Percentiles rank a stretch among this genome's conserved stretches.
Evolutionary conservation across 2,113 vertebrate genomes (phyloP).

Genomic region (Oriolus oriolus): DNA sequence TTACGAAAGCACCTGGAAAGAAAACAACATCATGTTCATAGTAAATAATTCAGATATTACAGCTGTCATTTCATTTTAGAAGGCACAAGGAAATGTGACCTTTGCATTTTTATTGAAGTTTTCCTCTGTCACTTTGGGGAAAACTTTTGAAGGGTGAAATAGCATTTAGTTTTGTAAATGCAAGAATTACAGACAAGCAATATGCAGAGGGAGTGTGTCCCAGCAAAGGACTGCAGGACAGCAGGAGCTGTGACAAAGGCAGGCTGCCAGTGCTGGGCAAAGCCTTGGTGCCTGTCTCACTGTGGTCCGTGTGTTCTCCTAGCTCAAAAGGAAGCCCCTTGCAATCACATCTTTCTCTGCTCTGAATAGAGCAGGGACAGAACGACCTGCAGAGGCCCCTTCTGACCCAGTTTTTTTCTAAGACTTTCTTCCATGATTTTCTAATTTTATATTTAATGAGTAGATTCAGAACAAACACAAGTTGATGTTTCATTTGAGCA

Average conservation of each 20-base stretch:
- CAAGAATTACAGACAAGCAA: neutral
- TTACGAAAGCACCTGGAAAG: neutral
- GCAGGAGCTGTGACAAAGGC: neutral
- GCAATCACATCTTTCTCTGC: neutral
- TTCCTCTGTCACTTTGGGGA: neutral
- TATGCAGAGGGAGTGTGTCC: neutral
- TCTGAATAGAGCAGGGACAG: neutral
- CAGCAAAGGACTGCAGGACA: neutral
- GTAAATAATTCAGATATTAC: neutral
- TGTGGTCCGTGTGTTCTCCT: accelerated
- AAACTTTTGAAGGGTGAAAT: neutral
- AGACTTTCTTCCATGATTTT: neutral
- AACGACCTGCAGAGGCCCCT: neutral
- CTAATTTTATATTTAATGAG: neutral
- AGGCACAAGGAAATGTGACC: neutral
- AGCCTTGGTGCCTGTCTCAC: accelerated
- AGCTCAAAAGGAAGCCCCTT: neutral
- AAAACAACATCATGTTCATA: neutral
- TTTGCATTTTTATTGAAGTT: neutral
- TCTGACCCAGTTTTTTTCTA: neutral
- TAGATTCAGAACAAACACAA: neutral
- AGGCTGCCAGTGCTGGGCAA: neutral
- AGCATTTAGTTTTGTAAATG: neutral
- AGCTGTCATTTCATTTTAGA: neutral
- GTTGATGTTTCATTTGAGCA: neutral